Evolutionary conservation across 1,140 invertebrate species (phyloP).

Genomic region (Wasmannia auropunctata): DNA sequence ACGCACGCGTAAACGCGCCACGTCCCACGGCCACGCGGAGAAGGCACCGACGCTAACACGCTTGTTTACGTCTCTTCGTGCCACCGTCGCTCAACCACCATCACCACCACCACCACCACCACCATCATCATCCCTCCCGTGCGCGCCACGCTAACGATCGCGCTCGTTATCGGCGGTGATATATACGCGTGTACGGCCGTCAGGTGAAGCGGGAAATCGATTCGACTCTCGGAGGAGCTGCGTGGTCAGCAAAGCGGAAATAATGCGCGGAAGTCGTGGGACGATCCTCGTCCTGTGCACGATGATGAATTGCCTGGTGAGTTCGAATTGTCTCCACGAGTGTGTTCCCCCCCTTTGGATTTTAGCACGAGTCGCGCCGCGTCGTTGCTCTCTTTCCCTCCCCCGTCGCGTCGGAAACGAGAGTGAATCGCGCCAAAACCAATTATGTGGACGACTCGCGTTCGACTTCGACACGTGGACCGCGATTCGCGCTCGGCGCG

Average conservation of each 20-base stretch:
- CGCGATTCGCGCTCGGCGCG: neutral
- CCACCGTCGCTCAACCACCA: constrained; percentile 17
- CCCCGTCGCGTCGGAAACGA: neutral
- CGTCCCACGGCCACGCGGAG: neutral
- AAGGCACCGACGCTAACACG: neutral
- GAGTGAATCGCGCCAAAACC: neutral
- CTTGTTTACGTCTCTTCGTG: constrained; percentile 31
- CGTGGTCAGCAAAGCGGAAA: constrained; percentile 25
- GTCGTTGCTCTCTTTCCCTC: no score
- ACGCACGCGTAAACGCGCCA: constrained; percentile 62
- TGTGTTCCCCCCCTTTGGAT: neutral
- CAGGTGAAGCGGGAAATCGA: constrained; percentile 52
- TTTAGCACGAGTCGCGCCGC: neutral
- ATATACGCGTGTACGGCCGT: neutral
- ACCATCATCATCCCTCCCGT: no score
- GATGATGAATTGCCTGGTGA: constrained; percentile 59
- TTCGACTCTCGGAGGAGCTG: neutral
- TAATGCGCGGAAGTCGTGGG: constrained; percentile 50
- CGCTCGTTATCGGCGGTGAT: constrained; percentile 12
- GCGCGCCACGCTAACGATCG: constrained; percentile 13
- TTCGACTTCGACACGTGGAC: neutral
- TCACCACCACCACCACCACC: no score
- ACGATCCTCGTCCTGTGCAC: constrained; percentile 49
- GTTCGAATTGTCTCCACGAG: constrained; percentile 13
- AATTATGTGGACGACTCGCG: neutral